Base-by-base conservation (phyloP, 2,888 invertebrate genomes). In the Lochmaea crataegi region DNA sequence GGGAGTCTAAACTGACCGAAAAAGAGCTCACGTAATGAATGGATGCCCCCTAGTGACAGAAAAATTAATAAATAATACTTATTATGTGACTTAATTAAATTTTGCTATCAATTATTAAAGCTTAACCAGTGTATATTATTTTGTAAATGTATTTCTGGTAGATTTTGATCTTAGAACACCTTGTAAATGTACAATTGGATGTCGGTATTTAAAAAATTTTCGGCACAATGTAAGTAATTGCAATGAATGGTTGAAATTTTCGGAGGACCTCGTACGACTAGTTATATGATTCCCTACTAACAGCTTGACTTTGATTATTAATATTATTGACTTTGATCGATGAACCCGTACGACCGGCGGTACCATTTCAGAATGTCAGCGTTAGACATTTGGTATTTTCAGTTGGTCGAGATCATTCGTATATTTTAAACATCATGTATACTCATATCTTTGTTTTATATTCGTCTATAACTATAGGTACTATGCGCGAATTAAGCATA, bases 311-410 rank as follows among this genome's bases (percentile, higher is more conserved):
- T 86, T 86, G 86, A 86, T 86, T 85, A 84, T 86, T 85, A 86
- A 85, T 85, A 85, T 82, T 83, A 84, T 83, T 86, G 86, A 86
- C 86, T 83, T 85, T 86, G 86, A 86, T 86, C 85, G 86, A 86
- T 86, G 83, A 83, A 79, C 70, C 45, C 18, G 65, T 32, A 69
- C 63, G 45, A 76, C 67, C 72, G 73, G 72, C 67, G 79, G 80
- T 80, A 82, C 82, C 83, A 83, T 80, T 76, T 82, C 82, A 77
- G 80, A 78, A 81, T 83, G 82, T 80, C 83, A 82, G 82, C 80
- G 79, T 60, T 68, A 53, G 53, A 53, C 18, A 72, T 73, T 70
- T 58, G 72, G 71, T 71, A 68, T 38, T 63, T 63, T 63, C 42
- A 41, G 61, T 63, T 63, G 61, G 61, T 63, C 42, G 61, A 42